Conservation (phyloP, 2,113 vertebrate genomes). For the Ctenomys sociabilis region DNA sequence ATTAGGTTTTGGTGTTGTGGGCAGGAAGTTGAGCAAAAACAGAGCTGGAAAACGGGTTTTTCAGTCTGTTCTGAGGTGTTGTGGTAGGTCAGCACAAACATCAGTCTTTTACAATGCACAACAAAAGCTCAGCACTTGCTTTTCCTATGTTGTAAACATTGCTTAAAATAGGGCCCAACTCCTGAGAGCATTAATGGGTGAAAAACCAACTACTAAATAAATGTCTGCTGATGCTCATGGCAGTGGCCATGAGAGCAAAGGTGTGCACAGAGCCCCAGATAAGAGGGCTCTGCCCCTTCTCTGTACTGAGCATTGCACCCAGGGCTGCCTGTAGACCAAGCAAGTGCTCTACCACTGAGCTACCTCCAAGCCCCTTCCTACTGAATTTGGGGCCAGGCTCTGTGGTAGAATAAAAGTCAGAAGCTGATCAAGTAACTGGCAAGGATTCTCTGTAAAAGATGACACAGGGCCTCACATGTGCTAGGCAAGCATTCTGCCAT, state of each 20-base stretch:
- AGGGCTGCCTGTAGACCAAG: background rate
- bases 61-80: conserved; percentile 6
- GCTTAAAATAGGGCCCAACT: background rate
- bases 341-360: background rate
- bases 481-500: background rate
- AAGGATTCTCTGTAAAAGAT: background rate
- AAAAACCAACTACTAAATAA: conserved; percentile 53
- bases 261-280: background rate
- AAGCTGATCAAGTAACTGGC: background rate
- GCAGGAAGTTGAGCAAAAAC: conserved; percentile 57
- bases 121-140: conserved; percentile 57
- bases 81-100: conserved; percentile 38
- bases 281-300: background rate
- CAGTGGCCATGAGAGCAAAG: conserved; percentile 2
- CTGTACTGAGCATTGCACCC: background rate
- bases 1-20: conserved; percentile 59
- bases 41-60: conserved; percentile 59
- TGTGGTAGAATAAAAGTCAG: conserved; percentile 13
- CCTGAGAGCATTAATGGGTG: background rate
- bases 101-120: conserved; percentile 33
- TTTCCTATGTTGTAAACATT: conserved; percentile 28
- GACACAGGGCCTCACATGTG: background rate
- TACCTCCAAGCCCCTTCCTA: background rate
- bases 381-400: conserved; percentile 1
- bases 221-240: background rate